Evolutionary conservation across 2,797 vertebrate species (phyloP).

Genomic region (Eulemur coronatus): DNA sequence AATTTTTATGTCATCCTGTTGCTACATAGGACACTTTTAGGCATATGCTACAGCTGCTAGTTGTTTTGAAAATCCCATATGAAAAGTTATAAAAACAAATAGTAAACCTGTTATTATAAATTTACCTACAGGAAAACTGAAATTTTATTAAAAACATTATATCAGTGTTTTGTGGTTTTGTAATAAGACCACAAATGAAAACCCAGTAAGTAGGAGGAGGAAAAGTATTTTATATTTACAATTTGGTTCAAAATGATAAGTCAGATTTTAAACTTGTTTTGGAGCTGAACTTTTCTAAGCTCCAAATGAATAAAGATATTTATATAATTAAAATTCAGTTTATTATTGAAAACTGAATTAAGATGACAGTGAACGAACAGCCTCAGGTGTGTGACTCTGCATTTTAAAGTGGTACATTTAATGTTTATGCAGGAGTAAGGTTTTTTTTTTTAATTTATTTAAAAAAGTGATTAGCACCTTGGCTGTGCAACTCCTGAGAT

Average conservation of each 20-base stretch:
- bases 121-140: conserved; percentile 20
- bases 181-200: background rate
- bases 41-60: background rate
- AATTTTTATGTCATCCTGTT: background rate
- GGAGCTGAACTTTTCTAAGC: conserved; percentile 21
- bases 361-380: conserved; percentile 81
- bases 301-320: conserved; percentile 76
- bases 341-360: conserved; percentile 80
- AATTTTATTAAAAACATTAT: background rate
- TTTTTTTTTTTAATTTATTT: conserved; percentile 71
- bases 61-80: background rate
- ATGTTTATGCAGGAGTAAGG: conserved; percentile 81
- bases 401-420: conserved; percentile 83
- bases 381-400: conserved; percentile 84
- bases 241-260: conserved; percentile 29
- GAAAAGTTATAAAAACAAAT: background rate
- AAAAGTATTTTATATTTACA: background rate
- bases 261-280: conserved; percentile 34
- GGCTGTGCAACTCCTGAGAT: conserved; percentile 65
- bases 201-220: background rate
- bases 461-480: conserved; percentile 86
- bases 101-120: background rate
- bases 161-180: background rate
- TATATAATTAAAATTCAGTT: conserved; percentile 80
- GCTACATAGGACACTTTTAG: background rate